A percentile compares a stretch with the other conserved stretches of the same genome.
Evolutionary conservation across 2,113 vertebrate genomes (phyloP).

Genomic region (Eurystomus gularis): DNA sequence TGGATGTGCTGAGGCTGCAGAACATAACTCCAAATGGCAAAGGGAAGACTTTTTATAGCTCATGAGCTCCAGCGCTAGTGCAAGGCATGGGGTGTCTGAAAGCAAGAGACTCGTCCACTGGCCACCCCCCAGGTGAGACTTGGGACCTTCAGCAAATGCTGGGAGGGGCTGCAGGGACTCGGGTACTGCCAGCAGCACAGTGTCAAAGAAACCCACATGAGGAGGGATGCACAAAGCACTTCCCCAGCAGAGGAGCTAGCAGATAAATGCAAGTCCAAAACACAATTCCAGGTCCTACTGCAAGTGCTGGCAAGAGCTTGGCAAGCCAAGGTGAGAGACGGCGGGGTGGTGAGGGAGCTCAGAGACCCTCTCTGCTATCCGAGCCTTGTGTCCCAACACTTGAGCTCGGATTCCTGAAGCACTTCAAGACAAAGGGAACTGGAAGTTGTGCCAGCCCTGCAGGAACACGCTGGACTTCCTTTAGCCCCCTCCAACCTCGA

Average conservation of each 20-base stretch:
- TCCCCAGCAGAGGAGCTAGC: neutral
- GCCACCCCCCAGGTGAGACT: neutral
- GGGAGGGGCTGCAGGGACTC: neutral
- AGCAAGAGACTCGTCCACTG: rapidly evolving
- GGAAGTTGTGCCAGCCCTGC: neutral
- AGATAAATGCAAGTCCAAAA: neutral
- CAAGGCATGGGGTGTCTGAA: neutral
- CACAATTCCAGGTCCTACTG: neutral
- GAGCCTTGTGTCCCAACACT: neutral
- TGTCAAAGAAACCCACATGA: rapidly evolving
- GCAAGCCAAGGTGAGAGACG: neutral
- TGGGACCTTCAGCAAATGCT: neutral
- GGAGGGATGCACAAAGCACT: neutral
- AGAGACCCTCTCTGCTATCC: neutral
- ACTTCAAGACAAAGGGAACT: neutral
- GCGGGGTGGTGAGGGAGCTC: rapidly evolving
- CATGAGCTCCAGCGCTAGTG: neutral
- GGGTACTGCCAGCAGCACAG: rapidly evolving
- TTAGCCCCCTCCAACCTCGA: neutral
- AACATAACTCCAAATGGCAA: conserved; percentile 70
- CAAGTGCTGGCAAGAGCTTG: neutral
- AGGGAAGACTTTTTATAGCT: conserved; percentile 72
- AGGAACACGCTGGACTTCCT: neutral
- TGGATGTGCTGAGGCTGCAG: conserved; percentile 58
- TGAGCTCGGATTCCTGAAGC: neutral